Evolutionary conservation across 1,140 invertebrate genomes (phyloP).

Genomic region (Cydia strobilella): DNA sequence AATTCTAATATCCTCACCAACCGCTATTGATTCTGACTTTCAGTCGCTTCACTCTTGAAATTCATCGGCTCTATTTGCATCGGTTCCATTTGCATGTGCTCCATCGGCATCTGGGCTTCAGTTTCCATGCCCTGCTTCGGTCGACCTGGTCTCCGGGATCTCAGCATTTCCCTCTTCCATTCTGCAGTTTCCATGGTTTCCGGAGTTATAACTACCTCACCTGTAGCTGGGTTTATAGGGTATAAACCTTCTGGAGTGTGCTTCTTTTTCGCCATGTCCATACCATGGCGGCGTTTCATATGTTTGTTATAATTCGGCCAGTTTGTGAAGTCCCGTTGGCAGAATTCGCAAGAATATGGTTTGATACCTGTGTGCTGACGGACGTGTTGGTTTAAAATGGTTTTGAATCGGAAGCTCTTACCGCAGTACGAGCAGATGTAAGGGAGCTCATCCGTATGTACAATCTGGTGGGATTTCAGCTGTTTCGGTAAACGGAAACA

Average conservation of each 20-base stretch:
- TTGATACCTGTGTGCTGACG: conserved; percentile 84
- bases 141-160: conserved; percentile 44
- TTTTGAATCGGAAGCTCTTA: conserved; percentile 86
- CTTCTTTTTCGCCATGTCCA: conserved; percentile 70
- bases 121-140: conserved; percentile 9
- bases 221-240: conserved; percentile 63
- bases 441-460: conserved; percentile 93
- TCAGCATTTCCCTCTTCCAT: conserved; percentile 66
- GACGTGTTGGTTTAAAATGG: conserved; percentile 84
- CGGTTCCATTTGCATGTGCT: neutral
- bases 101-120: neutral
- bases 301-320: conserved; percentile 90
- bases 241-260: conserved; percentile 65
- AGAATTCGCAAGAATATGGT: conserved; percentile 82
- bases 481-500: conserved; percentile 83
- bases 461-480: conserved; percentile 69
- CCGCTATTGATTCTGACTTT: neutral
- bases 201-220: conserved; percentile 53
- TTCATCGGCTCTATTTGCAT: neutral
- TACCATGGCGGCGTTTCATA: conserved; percentile 86
- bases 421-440: conserved; percentile 87
- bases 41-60: neutral
- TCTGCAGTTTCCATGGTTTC: conserved; percentile 55
- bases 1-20: neutral
- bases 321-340: conserved; percentile 87